A percentile compares a stretch with the other conserved stretches of the same genome.
phyloP scores from a whole-genome alignment of 2,113 vertebrate genomes.

The Peucedramus taeniatus region DNA sequence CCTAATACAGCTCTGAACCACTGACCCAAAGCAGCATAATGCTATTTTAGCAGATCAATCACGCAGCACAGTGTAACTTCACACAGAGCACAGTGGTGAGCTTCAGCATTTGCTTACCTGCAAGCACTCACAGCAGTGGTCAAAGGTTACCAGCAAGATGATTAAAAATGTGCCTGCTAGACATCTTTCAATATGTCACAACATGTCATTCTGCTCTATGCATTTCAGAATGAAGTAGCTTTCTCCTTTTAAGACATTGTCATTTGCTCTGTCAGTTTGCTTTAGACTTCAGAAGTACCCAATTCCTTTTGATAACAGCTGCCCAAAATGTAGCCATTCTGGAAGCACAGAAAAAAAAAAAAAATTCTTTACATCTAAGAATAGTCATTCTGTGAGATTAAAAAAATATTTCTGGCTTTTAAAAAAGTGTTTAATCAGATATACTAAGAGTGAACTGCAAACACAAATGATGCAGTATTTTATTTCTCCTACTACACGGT shows the following conservation, averaged over 20 bases:
- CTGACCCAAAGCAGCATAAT: not conserved
- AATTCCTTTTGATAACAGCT: not conserved
- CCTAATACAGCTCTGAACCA: not conserved
- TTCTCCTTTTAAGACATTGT: constrained; percentile 37
- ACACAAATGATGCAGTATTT: not conserved
- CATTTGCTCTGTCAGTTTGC: constrained; percentile 25
- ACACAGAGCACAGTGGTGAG: not conserved
- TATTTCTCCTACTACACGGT: not conserved
- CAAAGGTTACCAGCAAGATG: constrained; percentile 48
- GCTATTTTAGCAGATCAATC: not conserved
- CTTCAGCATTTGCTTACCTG: constrained; percentile 47
- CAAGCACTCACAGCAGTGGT: not conserved
- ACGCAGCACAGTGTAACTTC: not conserved
- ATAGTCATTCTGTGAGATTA: not conserved
- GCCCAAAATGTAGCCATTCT: not conserved
- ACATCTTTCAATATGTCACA: constrained; percentile 50
- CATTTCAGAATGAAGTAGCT: constrained; percentile 23
- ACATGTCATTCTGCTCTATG: constrained; percentile 27
- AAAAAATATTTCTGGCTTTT: not conserved
- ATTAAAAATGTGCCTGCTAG: constrained; percentile 63
- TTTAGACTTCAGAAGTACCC: not conserved
- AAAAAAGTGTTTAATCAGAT: not conserved
- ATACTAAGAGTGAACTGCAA: not conserved
- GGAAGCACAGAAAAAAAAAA: not conserved
- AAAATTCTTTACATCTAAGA: not conserved